Conservation (phyloP, 2,888 invertebrate species). For the Rotaria socialis region DNA sequence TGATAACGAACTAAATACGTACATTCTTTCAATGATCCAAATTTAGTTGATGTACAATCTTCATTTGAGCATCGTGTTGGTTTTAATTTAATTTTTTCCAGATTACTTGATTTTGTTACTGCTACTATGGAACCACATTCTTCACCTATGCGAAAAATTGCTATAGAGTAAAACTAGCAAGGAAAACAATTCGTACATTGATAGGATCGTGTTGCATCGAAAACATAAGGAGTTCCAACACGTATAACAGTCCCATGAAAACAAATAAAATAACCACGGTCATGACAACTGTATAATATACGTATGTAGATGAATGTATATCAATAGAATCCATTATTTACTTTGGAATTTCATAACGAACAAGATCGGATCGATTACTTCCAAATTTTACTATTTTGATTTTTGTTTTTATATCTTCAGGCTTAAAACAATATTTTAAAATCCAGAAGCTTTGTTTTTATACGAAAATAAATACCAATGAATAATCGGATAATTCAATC, state of each 20-base stretch:
- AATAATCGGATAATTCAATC: neutral
- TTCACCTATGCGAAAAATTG: neutral
- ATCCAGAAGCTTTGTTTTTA: too few relatives aligned
- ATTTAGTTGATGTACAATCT: conserved; percentile 53
- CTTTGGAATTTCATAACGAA: conserved; percentile 30
- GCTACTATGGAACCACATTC: conserved; percentile 28
- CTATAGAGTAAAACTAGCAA: neutral
- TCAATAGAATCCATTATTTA: neutral
- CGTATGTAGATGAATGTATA: too few relatives aligned
- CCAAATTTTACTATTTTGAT: neutral
- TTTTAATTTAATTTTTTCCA: conserved; percentile 51
- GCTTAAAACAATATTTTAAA: neutral
- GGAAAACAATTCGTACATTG: neutral
- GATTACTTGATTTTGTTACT: neutral
- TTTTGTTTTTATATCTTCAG: neutral
- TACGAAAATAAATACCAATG: neutral
- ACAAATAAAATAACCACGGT: conserved; percentile 27
- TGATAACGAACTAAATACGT: conserved; percentile 63
- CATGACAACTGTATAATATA: neutral
- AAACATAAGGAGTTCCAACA: neutral
- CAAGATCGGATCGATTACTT: neutral
- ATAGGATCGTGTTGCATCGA: conserved; percentile 17
- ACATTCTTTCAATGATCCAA: conserved; percentile 58
- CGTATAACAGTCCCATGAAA: conserved; percentile 14
- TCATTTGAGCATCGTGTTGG: conserved; percentile 64